These are phyloP conservation scores for Epinotia ramella DNA, from an alignment of 2,888 invertebrate species.

Conservation along the genomic window DNA sequence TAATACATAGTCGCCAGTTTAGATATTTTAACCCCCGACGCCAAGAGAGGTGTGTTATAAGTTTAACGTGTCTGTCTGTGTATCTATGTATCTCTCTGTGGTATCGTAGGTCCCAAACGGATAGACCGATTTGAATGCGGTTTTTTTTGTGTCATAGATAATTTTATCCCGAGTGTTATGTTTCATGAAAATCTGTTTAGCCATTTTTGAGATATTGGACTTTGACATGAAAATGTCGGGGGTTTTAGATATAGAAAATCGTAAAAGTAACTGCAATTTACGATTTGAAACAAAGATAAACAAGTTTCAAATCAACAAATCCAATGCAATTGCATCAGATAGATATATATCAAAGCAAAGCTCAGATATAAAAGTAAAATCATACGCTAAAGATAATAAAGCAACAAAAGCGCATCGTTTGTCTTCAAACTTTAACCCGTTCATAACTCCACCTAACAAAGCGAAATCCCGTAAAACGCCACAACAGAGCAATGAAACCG, in stretches of 20 bases:
- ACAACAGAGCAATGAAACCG: constrained; percentile 67
- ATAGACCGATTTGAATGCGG: too few relatives aligned
- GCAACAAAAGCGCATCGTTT: constrained; percentile 17
- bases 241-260: too few relatives aligned
- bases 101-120: too few relatives aligned
- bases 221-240: too few relatives aligned
- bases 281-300: not conserved
- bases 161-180: too few relatives aligned
- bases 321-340: not conserved
- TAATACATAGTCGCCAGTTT: not conserved
- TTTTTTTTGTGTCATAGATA: too few relatives aligned
- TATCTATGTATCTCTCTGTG: too few relatives aligned
- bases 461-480: constrained; percentile 46
- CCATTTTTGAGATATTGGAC: not conserved
- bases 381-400: constrained; percentile 10
- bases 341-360: constrained; percentile 6
- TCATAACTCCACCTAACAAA: constrained; percentile 20
- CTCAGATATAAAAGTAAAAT: constrained; percentile 4
- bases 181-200: too few relatives aligned
- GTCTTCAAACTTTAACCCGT: constrained; percentile 26
- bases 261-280: not conserved
- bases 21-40: too few relatives aligned
- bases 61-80: too few relatives aligned
- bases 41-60: too few relatives aligned
- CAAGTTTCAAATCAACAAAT: not conserved